Evolutionary conservation across 2,888 invertebrate species (phyloP).

Genomic region (Melanotus villosus): DNA sequence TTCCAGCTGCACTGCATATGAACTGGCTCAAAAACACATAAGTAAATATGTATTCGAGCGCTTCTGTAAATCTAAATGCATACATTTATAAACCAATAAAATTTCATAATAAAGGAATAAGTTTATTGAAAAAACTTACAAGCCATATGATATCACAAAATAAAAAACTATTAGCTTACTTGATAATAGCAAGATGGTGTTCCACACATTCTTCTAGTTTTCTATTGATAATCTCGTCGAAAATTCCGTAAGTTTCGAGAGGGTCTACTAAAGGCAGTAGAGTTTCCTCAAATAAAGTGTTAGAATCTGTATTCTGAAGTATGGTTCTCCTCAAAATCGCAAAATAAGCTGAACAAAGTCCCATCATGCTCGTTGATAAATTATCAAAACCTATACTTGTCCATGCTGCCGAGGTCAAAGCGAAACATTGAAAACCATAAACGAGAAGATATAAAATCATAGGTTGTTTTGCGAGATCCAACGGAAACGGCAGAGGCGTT

Average conservation of each 20-base stretch:
- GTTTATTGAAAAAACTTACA: too few relatives aligned
- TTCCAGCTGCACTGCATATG: conserved; percentile 51
- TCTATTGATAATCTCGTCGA: conserved; percentile 18
- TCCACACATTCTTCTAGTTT: conserved; percentile 47
- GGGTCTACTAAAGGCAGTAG: neutral
- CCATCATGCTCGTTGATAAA: conserved; percentile 48
- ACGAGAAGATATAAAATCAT: conserved; percentile 15
- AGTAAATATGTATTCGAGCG: conserved; percentile 54
- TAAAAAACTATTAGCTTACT: too few relatives aligned
- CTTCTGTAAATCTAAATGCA: conserved; percentile 53
- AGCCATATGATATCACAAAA: too few relatives aligned
- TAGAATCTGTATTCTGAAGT: conserved; percentile 27
- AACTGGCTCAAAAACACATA: conserved; percentile 44
- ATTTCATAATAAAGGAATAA: too few relatives aligned
- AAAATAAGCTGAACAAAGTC: conserved; percentile 53
- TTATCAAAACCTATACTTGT: conserved; percentile 56
- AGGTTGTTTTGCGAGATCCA: conserved; percentile 20
- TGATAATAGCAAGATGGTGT: conserved; percentile 49
- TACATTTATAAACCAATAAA: too few relatives aligned
- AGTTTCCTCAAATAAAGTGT: neutral
- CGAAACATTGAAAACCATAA: conserved; percentile 33
- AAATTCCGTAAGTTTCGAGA: conserved; percentile 1
- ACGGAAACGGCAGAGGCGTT: conserved; percentile 33
- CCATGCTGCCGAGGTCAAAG: conserved; percentile 49
- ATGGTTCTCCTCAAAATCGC: conserved; percentile 54